Percentiles rank a stretch among this genome's conserved stretches.
Evolutionary conservation across 1,140 invertebrate genomes (phyloP).

Genomic region (Thereuonema tuberculata): DNA sequence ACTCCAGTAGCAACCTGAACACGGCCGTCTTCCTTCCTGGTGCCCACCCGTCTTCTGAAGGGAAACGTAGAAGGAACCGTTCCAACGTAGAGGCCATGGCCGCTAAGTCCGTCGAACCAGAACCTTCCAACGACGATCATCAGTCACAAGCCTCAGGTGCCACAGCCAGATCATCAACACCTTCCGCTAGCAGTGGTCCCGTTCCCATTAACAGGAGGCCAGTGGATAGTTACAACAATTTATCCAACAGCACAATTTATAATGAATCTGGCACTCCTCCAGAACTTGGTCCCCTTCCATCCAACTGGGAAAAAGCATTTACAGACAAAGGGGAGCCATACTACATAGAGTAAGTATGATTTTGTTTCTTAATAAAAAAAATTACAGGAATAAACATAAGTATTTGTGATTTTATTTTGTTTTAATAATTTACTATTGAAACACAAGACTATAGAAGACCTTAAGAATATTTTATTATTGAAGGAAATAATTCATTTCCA

Average conservation of each 20-base stretch:
- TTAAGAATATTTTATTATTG: too few relatives aligned
- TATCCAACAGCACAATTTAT: not conserved
- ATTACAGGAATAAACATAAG: not conserved
- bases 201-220: not conserved
- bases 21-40: conserved; percentile 30
- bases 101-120: conserved; percentile 26
- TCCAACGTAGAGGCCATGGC: conserved; percentile 41
- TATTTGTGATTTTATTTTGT: not conserved
- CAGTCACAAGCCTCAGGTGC: not conserved
- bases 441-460: too few relatives aligned
- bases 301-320: conserved; percentile 94
- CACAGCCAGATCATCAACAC: not conserved
- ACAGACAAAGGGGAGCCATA: conserved; percentile 92
- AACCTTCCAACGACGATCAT: not conserved
- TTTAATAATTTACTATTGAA: not conserved
- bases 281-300: conserved; percentile 73
- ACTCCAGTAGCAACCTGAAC: not conserved
- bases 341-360: conserved; percentile 85
- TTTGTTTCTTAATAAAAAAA: not conserved
- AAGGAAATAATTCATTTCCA: too few relatives aligned
- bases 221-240: not conserved
- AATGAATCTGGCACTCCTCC: not conserved
- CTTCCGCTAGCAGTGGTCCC: not conserved
- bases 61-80: conserved; percentile 41
- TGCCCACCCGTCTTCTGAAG: conserved; percentile 40